Evolutionary conservation across 2,113 vertebrate species (phyloP), one percentile per base, ranked within the genome.

Genomic region (Tachysurus fulvidraco): DNA sequence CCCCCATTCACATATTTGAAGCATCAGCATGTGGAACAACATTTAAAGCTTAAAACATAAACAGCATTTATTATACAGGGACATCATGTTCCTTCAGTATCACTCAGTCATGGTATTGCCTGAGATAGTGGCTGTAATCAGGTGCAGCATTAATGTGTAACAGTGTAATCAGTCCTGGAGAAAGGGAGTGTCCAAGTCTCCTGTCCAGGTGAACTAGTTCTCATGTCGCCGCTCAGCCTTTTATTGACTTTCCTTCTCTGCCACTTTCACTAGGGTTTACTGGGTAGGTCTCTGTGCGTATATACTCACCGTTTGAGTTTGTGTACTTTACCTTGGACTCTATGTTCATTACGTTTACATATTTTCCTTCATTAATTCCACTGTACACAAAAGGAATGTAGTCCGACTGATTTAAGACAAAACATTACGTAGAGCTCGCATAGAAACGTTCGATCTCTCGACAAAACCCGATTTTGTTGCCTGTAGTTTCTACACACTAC

Each of bases 181-280:
- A n/a, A 71, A 89, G 76, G 85, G 85, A 77, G 85, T 84, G 84
- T 59, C 83, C 44, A 21, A 59, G 76, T 76, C 44, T 65, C 19
- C 23, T 44, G 85, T 83, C 79, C 83, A 90, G 88, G 88, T 90
- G 83, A 90, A 84, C 57, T 16, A 0, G 21, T 41, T 87, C 65
- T 86, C 80, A 84, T 73, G 85, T 85, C 83, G 10, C 60, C 28
- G 50, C 64, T 85, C n/a, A 79, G 41, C 52, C 28, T 46, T 83
- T 86, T 80, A 86, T 83, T 87, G 78, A 87, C 86, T 88, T 88
- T 88, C 78, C 41, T 41, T 59, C 71, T 59, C 41, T 25, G 13
- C 14, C 12, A 30, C 17, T 79, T 79, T 67, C 84, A 44, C 77
- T 57, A 1, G 12, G 7, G 21, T 14, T 65, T 30, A 57, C 11